Evolutionary conservation across 2,797 vertebrate species (phyloP).

Genomic region (Simalia tracyae): DNA sequence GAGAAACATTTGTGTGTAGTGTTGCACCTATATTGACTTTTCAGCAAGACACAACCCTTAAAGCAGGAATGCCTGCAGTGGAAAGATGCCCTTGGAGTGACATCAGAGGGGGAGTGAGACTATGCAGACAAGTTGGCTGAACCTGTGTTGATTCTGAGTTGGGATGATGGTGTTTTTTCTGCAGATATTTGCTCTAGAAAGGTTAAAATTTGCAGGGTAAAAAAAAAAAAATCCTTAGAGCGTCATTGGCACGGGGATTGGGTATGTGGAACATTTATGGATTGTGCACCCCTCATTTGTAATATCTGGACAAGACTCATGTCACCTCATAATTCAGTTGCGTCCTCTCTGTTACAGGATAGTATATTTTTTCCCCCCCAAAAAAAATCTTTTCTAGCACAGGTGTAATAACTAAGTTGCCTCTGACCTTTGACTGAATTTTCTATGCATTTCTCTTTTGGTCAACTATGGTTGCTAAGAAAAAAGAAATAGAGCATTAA

Average conservation of each 20-base stretch:
- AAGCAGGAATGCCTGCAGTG: background rate
- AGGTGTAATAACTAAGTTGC: slow-evolving; percentile 18
- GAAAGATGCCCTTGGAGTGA: background rate
- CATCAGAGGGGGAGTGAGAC: background rate
- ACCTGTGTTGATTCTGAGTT: background rate
- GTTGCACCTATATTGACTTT: background rate
- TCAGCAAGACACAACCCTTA: background rate
- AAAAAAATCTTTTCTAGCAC: background rate
- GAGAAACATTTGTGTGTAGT: background rate
- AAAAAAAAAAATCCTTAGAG: background rate
- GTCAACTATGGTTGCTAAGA: slow-evolving; percentile 26
- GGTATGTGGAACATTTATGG: background rate
- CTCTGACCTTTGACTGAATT: slow-evolving; percentile 37
- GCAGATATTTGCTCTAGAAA: background rate
- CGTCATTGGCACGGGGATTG: background rate
- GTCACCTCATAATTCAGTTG: background rate
- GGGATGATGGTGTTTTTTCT: background rate
- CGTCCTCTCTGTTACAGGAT: background rate
- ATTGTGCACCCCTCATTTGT: background rate
- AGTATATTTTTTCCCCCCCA: background rate
- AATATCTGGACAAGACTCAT: background rate
- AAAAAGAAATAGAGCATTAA: slow-evolving; percentile 14
- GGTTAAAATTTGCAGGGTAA: too few species aligned
- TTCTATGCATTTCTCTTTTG: slow-evolving; percentile 26
- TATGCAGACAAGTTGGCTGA: background rate